Evolutionary conservation across 1,140 invertebrate genomes (phyloP).

Genomic region (Musca vetustissima): DNA sequence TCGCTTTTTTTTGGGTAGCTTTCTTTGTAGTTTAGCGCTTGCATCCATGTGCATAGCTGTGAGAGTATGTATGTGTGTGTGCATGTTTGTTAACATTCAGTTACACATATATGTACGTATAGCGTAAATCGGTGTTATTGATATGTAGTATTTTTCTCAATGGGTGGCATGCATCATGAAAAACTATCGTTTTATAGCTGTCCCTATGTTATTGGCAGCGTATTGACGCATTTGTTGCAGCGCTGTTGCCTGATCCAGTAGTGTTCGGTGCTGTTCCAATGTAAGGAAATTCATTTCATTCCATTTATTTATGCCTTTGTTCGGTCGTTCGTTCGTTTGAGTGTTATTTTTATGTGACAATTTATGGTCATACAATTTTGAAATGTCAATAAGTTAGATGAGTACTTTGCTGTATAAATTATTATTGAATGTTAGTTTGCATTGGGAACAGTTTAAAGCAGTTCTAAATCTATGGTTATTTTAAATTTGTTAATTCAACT

Average conservation of each 20-base stretch:
- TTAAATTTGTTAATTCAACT: too few relatives aligned
- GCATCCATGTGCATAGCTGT: not conserved
- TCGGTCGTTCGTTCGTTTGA: not conserved
- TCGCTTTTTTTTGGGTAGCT: not conserved
- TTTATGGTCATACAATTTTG: slow-evolving; percentile 2
- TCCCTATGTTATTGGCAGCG: too few relatives aligned
- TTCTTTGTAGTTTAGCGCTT: not conserved
- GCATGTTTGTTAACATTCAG: not conserved
- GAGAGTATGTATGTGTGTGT: not conserved
- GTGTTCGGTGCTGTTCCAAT: not conserved
- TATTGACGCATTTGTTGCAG: too few relatives aligned
- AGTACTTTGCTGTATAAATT: too few relatives aligned
- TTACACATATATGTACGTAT: too few relatives aligned
- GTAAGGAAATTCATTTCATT: not conserved
- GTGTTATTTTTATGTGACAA: slow-evolving; percentile 4
- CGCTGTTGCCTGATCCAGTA: too few relatives aligned
- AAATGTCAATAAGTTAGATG: too few relatives aligned
- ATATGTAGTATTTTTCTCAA: not conserved
- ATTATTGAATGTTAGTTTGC: too few relatives aligned
- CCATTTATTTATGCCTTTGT: not conserved
- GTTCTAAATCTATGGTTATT: too few relatives aligned
- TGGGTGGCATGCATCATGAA: not conserved
- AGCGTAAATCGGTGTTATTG: slow-evolving; percentile 8
- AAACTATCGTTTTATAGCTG: not conserved
- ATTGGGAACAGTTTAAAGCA: too few relatives aligned